These are phyloP conservation scores for Exocentrus adspersus DNA, from an alignment of 2,888 invertebrate species.

Conservation along the genomic window DNA sequence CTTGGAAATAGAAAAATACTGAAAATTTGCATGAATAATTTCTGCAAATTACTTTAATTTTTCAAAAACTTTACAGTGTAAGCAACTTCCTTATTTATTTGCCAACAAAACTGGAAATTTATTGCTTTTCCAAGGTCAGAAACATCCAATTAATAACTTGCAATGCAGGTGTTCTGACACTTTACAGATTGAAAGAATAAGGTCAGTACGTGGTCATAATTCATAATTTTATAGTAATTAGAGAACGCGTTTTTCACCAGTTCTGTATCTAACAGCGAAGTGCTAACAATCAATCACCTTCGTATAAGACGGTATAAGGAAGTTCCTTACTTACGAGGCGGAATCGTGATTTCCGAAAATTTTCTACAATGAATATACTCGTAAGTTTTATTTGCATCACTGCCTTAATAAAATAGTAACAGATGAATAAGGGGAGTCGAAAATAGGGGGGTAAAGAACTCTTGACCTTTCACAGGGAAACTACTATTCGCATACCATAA, in stretches of 20 bases:
- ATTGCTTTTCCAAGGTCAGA: constrained; percentile 8
- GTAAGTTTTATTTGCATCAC: no score
- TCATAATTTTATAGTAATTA: constrained; percentile 52
- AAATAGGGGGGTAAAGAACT: no score
- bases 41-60: background rate
- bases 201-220: constrained; percentile 52
- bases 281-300: constrained; percentile 50
- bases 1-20: no score
- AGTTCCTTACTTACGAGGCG: constrained; percentile 34
- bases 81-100: background rate
- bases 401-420: no score
- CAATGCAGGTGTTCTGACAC: constrained; percentile 48
- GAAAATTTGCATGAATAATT: background rate
- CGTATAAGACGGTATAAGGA: constrained; percentile 39
- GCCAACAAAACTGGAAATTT: background rate
- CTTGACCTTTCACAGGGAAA: no score
- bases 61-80: no score
- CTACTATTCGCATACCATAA: no score
- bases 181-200: constrained; percentile 47
- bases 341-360: constrained; percentile 47
- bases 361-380: constrained; percentile 35
- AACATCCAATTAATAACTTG: constrained; percentile 23
- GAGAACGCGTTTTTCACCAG: constrained; percentile 47
- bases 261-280: constrained; percentile 44
- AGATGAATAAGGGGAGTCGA: no score